Conservation (phyloP, 2,797 vertebrate genomes). For the Gobionotothen gibberifrons region DNA sequence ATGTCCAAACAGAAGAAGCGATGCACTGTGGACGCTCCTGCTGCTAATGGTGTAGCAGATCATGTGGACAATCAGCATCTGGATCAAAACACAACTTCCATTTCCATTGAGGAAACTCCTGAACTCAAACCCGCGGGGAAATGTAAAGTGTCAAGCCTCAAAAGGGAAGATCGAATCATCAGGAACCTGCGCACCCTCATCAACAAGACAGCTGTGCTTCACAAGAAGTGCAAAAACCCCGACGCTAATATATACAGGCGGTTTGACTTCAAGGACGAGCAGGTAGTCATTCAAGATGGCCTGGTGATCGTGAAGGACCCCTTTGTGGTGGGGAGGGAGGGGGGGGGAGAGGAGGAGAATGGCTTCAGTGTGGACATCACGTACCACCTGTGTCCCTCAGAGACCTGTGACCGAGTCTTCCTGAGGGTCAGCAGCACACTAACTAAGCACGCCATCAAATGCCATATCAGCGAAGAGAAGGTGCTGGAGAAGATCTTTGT, state of each 20-base stretch:
- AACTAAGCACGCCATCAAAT: conserved; percentile 90
- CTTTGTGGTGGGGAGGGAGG: conserved; percentile 11
- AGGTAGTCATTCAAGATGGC: conserved; percentile 69
- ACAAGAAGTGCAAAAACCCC: conserved; percentile 64
- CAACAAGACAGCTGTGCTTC: conserved; percentile 64
- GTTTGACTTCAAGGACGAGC: conserved; percentile 70
- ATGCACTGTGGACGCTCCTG: background rate
- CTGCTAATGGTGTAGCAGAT: conserved; percentile 60
- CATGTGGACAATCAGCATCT: conserved; percentile 20
- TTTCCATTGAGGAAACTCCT: conserved; percentile 6
- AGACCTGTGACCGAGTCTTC: conserved; percentile 85
- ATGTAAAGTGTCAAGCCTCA: conserved; percentile 54
- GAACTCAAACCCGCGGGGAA: conserved; percentile 44
- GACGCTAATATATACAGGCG: conserved; percentile 21
- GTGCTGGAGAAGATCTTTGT: conserved; percentile 91
- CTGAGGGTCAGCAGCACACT: conserved; percentile 82
- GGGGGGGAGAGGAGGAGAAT: conserved; percentile 42
- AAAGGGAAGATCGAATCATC: conserved; percentile 75
- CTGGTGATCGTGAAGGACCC: conserved; percentile 61
- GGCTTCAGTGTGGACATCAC: conserved; percentile 40
- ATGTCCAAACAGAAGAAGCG: conserved; percentile 73
- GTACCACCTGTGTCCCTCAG: conserved; percentile 85
- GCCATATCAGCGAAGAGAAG: conserved; percentile 88
- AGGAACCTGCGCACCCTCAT: conserved; percentile 75
- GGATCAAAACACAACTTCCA: conserved; percentile 20